Evolutionary conservation across 2,797 vertebrate species (phyloP).

Genomic region (Diplodus sargus): DNA sequence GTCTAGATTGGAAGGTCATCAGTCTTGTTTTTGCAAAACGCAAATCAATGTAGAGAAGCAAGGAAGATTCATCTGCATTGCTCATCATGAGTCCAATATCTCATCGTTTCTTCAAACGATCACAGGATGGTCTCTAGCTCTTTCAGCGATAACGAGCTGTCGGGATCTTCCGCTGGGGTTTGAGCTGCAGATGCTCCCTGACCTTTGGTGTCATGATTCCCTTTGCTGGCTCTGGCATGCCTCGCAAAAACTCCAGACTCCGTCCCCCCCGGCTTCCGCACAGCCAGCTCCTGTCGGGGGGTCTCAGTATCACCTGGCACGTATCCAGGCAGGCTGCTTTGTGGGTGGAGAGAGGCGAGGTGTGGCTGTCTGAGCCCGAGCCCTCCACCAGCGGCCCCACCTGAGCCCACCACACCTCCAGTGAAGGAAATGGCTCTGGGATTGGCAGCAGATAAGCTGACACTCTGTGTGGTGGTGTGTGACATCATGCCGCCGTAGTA

Average conservation of each 20-base stretch:
- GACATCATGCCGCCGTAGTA: slow-evolving; percentile 89
- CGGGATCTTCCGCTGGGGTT: slow-evolving; percentile 53
- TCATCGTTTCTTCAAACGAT: neutral
- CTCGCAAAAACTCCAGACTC: slow-evolving; percentile 46
- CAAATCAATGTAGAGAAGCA: neutral
- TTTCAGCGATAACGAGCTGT: slow-evolving; percentile 65
- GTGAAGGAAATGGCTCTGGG: slow-evolving; percentile 71
- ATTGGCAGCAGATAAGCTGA: slow-evolving; percentile 80
- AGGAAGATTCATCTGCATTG: neutral
- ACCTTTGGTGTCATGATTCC: slow-evolving; percentile 34
- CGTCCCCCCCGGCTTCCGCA: slow-evolving; percentile 27
- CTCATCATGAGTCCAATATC: neutral
- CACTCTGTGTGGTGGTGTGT: slow-evolving; percentile 86
- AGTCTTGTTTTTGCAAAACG: neutral
- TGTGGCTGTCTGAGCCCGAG: slow-evolving; percentile 57
- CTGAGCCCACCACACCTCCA: slow-evolving; percentile 45
- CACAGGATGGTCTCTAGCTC: slow-evolving; percentile 84
- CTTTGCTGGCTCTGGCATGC: slow-evolving; percentile 36
- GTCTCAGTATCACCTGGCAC: slow-evolving; percentile 55
- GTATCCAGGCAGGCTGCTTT: slow-evolving; percentile 68
- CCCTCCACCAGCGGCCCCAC: slow-evolving; percentile 24
- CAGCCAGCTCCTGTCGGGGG: slow-evolving; percentile 47
- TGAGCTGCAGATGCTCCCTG: slow-evolving; percentile 18
- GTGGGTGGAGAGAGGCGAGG: slow-evolving; percentile 54
- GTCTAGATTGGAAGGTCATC: neutral